Evolutionary conservation across 2,888 invertebrate species (phyloP).

Genomic region (Cephus rjabovi): DNA sequence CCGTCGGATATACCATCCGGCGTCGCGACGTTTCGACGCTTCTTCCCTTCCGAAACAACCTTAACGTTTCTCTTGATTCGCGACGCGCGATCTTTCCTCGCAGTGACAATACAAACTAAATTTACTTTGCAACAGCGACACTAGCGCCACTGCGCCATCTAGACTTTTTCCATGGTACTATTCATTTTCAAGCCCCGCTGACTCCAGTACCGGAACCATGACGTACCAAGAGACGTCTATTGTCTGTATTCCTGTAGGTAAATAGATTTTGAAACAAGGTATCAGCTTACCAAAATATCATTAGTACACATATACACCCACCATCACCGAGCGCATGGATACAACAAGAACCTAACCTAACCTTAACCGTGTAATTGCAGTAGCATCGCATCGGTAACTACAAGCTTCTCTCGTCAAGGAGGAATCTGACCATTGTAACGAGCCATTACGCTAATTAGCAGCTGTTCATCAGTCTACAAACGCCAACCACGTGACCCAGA

Average conservation of each 20-base stretch:
- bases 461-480: background rate
- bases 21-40: background rate
- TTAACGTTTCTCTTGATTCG: background rate
- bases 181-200: rapidly evolving
- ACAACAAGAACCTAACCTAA: background rate
- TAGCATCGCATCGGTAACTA: background rate
- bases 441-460: conserved; percentile 1
- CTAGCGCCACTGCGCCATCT: background rate
- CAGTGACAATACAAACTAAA: background rate
- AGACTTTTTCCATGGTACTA: background rate
- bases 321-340: background rate
- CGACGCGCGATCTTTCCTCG: background rate
- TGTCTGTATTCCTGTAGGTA: background rate
- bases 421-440: background rate
- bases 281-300: background rate
- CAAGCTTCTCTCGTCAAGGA: background rate
- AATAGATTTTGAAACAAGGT: background rate
- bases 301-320: background rate
- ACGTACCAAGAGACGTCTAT: background rate
- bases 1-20: background rate
- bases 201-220: background rate
- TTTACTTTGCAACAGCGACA: background rate
- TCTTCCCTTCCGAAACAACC: background rate
- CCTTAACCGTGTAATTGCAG: background rate
- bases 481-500: background rate